These are phyloP conservation scores for Falco berigora DNA, from an alignment of 2,797 vertebrate species.

Conservation along the genomic window DNA sequence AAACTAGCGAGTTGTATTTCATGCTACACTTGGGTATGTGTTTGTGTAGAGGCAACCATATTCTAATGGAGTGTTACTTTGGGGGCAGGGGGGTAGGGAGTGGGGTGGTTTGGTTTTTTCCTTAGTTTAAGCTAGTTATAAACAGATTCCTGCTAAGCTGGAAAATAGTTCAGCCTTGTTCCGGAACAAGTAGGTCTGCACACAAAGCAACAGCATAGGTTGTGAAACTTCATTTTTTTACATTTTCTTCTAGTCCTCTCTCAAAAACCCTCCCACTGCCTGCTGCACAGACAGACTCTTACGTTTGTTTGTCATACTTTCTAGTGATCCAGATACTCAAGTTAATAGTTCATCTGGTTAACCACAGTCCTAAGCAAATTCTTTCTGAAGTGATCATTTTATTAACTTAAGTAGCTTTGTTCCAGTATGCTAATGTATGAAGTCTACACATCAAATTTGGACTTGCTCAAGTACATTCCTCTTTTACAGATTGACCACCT, in stretches of 20 bases:
- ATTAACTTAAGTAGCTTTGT: background rate
- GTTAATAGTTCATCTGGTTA: background rate
- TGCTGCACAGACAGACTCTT: background rate
- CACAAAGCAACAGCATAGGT: background rate
- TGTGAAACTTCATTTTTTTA: background rate
- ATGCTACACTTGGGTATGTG: background rate
- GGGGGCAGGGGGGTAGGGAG: accelerated
- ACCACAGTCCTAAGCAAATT: background rate
- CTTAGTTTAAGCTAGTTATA: background rate
- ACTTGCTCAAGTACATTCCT: background rate
- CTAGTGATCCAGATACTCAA: background rate
- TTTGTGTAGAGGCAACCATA: background rate
- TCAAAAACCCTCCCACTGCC: background rate
- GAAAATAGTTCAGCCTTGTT: background rate
- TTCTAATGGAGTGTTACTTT: background rate
- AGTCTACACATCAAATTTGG: background rate
- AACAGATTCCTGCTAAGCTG: background rate
- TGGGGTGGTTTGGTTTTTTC: background rate
- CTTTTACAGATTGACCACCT: constrained; percentile 91
- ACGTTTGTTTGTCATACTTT: background rate
- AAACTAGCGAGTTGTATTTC: background rate
- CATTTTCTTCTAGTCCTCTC: background rate
- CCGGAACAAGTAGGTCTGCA: background rate
- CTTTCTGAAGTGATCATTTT: background rate
- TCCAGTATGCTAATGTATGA: background rate